Conservation (phyloP, 2,797 vertebrate species). For the Manis pentadactyla region DNA sequence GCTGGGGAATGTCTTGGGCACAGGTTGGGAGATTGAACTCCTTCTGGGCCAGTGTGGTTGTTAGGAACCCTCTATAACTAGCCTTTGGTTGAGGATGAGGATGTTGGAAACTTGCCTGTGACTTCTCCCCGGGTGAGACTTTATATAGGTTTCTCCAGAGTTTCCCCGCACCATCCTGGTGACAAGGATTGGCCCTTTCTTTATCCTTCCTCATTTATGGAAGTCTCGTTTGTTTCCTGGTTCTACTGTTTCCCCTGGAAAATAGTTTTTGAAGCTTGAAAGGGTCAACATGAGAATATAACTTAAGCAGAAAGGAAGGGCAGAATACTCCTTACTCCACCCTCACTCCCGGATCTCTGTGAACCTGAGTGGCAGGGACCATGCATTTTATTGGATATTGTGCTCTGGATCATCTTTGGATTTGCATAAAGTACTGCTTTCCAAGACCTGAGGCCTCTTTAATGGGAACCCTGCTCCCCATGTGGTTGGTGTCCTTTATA, state of each 20-base stretch:
- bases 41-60: background rate
- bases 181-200: background rate
- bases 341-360: background rate
- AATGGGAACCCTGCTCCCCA: background rate
- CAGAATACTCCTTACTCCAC: background rate
- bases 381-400: background rate
- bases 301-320: background rate
- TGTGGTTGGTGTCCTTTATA: background rate
- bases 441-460: background rate
- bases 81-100: background rate
- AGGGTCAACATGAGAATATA: background rate
- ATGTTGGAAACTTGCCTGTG: background rate
- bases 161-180: background rate
- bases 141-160: background rate
- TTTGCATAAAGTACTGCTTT: background rate
- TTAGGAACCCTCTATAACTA: background rate
- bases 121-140: background rate
- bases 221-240: background rate
- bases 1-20: too few species aligned
- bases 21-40: accelerated
- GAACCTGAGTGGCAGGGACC: background rate
- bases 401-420: background rate
- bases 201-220: background rate
- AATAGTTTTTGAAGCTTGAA: background rate
- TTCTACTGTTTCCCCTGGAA: background rate